These are phyloP conservation scores for Euura lappo DNA, from an alignment of 1,140 invertebrate genomes.

Conservation along the genomic window DNA sequence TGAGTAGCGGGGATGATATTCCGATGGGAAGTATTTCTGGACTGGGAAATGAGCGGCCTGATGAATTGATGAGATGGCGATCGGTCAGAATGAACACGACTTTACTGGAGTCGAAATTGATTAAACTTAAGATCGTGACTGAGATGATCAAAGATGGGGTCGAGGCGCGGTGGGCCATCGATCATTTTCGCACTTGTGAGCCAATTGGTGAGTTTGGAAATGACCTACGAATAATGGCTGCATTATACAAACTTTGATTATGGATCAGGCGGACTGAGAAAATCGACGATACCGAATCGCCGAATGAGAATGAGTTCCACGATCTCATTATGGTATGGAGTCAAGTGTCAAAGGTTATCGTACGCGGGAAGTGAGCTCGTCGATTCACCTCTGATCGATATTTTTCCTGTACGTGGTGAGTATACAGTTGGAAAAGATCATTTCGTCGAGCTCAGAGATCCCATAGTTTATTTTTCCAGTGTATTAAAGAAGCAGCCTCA, in stretches of 20 bases:
- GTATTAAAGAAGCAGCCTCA: no score
- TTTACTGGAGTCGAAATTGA: no score
- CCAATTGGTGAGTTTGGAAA: not conserved
- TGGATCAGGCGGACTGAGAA: constrained; percentile 16
- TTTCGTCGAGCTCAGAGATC: no score
- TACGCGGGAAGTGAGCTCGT: constrained; percentile 14
- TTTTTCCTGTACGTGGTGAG: no score
- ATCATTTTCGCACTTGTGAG: not conserved
- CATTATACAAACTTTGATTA: constrained; percentile 17
- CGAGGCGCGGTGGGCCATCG: not conserved
- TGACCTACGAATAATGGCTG: not conserved
- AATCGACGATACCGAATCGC: constrained; percentile 1
- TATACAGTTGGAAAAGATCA: no score
- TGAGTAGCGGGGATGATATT: not conserved
- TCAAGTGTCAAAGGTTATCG: constrained; percentile 33
- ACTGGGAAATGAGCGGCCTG: not conserved
- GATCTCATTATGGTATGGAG: constrained; percentile 18
- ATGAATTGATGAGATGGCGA: constrained; percentile 34
- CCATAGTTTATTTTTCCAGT: no score
- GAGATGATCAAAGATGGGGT: no score
- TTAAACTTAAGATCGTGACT: no score
- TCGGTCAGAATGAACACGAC: not conserved
- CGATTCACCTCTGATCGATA: no score
- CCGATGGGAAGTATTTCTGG: not conserved
- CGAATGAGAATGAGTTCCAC: constrained; percentile 7